Evolutionary conservation across 2,797 vertebrate genomes (phyloP).

Genomic region (Gymnoscopelus braueri): DNA sequence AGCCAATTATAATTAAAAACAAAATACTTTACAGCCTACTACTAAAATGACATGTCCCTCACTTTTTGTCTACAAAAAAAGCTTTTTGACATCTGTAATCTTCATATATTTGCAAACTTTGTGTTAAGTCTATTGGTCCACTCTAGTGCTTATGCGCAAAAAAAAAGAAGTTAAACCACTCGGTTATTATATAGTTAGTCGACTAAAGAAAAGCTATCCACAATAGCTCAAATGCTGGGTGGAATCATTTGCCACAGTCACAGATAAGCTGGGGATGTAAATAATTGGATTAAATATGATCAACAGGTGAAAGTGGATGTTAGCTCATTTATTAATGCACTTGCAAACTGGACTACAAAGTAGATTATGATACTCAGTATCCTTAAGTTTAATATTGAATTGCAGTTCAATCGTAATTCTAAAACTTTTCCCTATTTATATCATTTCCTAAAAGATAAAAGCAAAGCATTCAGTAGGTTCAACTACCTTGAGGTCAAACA

Average conservation of each 20-base stretch:
- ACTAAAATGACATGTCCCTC: slow-evolving; percentile 18
- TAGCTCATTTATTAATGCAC: slow-evolving; percentile 60
- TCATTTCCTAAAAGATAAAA: no score
- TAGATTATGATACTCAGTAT: not conserved
- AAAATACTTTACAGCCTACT: not conserved
- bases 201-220: slow-evolving; percentile 66
- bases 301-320: slow-evolving; percentile 73
- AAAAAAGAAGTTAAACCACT: not conserved
- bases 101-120: slow-evolving; percentile 1
- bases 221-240: slow-evolving; percentile 68
- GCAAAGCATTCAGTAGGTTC: no score
- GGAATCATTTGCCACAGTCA: slow-evolving; percentile 75
- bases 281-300: slow-evolving; percentile 87
- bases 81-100: slow-evolving; percentile 8
- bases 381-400: slow-evolving; percentile 2
- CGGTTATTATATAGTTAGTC: slow-evolving; percentile 50
- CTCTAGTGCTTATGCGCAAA: not conserved
- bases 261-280: slow-evolving; percentile 77
- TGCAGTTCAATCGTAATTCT: not conserved
- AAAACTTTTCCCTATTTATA: no score
- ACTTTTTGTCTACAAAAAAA: not conserved
- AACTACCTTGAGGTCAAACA: not conserved
- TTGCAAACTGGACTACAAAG: slow-evolving; percentile 31
- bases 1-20: not conserved
- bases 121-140: not conserved